A percentile compares a stretch with the other conserved stretches of the same genome.
Evolutionary conservation across 2,113 vertebrate species (phyloP).

Genomic region (Aphelocoma coerulescens): DNA sequence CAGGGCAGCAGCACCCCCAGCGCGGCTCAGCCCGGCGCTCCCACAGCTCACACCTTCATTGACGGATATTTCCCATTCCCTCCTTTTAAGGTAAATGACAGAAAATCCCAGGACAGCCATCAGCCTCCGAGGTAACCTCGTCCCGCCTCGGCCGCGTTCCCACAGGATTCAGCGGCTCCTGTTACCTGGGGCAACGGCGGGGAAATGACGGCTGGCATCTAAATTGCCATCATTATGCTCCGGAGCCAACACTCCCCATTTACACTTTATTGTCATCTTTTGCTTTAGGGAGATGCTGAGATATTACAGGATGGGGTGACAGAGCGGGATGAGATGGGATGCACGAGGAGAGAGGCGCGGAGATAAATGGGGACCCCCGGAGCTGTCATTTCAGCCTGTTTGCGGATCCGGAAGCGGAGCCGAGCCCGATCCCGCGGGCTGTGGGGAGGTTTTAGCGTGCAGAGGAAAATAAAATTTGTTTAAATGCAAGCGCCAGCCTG

Average conservation of each 20-base stretch:
- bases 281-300: constrained; percentile 51
- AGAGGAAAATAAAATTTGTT: constrained; percentile 23
- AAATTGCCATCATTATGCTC: constrained; percentile 62
- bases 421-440: background rate
- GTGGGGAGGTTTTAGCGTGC: background rate
- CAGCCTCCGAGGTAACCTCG: background rate
- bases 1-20: background rate
- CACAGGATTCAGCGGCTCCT: constrained; percentile 26
- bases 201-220: constrained; percentile 53
- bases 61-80: background rate
- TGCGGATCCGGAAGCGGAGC: background rate
- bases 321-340: constrained; percentile 14
- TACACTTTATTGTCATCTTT: constrained; percentile 52
- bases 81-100: background rate
- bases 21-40: background rate
- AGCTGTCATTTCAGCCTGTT: constrained; percentile 34
- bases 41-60: background rate
- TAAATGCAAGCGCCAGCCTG: background rate
- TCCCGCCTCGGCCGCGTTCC: constrained; percentile 12
- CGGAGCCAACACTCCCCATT: constrained; percentile 59
- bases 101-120: background rate
- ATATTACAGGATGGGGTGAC: constrained; percentile 40
- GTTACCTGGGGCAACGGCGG: constrained; percentile 56
- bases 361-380: constrained; percentile 37
- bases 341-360: background rate